These are phyloP conservation scores for Melolontha melolontha DNA, from an alignment of 2,888 invertebrate species.

Conservation along the genomic window DNA sequence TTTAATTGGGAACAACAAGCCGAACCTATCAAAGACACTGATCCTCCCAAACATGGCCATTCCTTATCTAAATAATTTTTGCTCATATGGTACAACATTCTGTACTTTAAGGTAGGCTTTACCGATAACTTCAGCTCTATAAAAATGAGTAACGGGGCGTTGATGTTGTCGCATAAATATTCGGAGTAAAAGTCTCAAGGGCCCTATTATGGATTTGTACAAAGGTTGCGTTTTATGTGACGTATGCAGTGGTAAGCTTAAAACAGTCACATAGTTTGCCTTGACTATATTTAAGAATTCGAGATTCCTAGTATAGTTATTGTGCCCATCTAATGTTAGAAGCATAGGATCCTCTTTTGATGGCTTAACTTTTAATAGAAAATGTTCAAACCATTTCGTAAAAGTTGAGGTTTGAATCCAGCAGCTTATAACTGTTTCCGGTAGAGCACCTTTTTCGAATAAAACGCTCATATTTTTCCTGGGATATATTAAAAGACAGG, in stretches of 20 bases:
- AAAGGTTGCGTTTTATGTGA: too few species aligned
- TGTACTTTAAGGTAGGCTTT: too few species aligned
- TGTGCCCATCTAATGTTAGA: constrained; percentile 45
- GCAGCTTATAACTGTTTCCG: constrained; percentile 47
- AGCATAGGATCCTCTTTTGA: constrained; percentile 41
- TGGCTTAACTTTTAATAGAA: constrained; percentile 31
- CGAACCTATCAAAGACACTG: too few species aligned
- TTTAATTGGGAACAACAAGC: too few species aligned
- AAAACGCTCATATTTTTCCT: constrained; percentile 14
- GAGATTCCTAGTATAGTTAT: constrained; percentile 43
- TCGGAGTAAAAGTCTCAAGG: constrained; percentile 35
- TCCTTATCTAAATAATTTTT: too few species aligned
- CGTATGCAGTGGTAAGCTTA: too few species aligned
- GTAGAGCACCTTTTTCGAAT: constrained; percentile 21
- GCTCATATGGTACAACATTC: too few species aligned
- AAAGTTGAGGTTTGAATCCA: constrained; percentile 19
- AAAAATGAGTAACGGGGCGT: constrained; percentile 13
- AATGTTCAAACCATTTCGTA: constrained; percentile 19
- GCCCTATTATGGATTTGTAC: constrained; percentile 46
- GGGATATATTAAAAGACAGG: background rate
- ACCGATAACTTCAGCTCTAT: too few species aligned
- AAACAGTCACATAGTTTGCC: too few species aligned
- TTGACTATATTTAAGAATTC: constrained; percentile 41
- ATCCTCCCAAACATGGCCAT: too few species aligned
- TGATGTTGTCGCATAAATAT: constrained; percentile 20